phyloP scores from a whole-genome alignment of 2,888 invertebrate species.

The Halocaridina rubra region DNA sequence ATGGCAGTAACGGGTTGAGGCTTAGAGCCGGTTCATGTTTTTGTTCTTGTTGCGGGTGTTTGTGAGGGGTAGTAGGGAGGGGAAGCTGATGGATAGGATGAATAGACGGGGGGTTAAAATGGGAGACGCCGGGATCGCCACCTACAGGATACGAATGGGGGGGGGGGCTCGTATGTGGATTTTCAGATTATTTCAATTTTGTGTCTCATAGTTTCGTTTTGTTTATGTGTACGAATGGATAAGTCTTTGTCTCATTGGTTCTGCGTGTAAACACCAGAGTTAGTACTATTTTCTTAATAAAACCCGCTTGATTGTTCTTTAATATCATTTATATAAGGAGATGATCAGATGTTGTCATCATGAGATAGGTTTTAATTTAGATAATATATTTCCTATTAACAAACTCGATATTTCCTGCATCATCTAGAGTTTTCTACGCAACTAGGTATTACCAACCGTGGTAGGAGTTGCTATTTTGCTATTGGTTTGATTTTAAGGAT shows the following conservation, averaged over 20 bases:
- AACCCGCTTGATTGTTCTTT: neutral
- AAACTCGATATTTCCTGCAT: neutral
- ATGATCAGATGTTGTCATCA: neutral
- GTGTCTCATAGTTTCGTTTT: neutral
- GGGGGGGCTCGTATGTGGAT: neutral
- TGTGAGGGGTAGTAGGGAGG: neutral
- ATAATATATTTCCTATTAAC: too few species aligned
- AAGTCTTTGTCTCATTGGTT: neutral
- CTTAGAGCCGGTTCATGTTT: neutral
- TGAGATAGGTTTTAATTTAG: too few species aligned
- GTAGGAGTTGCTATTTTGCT: neutral
- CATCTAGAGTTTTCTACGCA: slow-evolving; percentile 50
- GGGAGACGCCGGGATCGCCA: neutral
- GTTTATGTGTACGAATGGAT: neutral
- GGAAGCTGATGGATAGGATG: neutral
- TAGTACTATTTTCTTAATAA: neutral
- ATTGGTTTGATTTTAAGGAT: neutral
- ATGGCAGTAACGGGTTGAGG: neutral
- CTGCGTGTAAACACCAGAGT: neutral
- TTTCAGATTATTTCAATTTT: neutral
- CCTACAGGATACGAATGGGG: too few species aligned
- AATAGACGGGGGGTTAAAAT: neutral
- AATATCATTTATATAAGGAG: neutral
- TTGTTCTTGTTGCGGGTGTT: neutral
- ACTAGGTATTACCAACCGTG: slow-evolving; percentile 39